phyloP scores from a whole-genome alignment of 2,888 invertebrate genomes.

The Ramazzottius varieornatus region DNA sequence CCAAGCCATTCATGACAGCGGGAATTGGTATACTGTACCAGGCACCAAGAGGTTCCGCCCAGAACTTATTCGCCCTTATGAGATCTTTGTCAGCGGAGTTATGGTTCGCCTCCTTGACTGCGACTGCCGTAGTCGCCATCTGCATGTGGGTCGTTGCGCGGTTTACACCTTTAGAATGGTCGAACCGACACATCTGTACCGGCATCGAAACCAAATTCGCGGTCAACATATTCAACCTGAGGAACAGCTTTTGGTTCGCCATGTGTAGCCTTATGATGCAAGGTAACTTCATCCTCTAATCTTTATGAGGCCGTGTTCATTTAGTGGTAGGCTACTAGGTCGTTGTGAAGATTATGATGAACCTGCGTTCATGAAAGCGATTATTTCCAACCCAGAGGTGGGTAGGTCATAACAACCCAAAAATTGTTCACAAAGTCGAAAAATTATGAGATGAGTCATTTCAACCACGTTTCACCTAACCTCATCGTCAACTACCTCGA shows the following conservation, averaged over 20 bases:
- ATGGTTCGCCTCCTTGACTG: slow-evolving; percentile 26
- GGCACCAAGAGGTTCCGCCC: slow-evolving; percentile 22
- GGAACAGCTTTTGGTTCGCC: slow-evolving; percentile 29
- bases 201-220: slow-evolving; percentile 20
- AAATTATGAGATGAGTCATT: too few relatives aligned
- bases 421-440: too few relatives aligned
- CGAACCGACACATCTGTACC: background rate
- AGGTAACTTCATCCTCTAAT: slow-evolving; percentile 16
- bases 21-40: slow-evolving; percentile 27
- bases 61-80: slow-evolving; percentile 25
- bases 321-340: too few relatives aligned
- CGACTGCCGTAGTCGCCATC: slow-evolving; percentile 25
- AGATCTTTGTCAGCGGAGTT: slow-evolving; percentile 26
- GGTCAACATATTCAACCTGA: slow-evolving; percentile 24
- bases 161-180: slow-evolving; percentile 24
- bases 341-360: too few relatives aligned
- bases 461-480: too few relatives aligned
- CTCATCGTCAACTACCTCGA: too few relatives aligned
- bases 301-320: too few relatives aligned
- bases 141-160: slow-evolving; percentile 25
- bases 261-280: slow-evolving; percentile 30
- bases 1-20: slow-evolving; percentile 27
- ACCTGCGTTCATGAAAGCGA: too few relatives aligned
- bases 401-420: too few relatives aligned
- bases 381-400: too few relatives aligned